A percentile compares a stretch with the other conserved stretches of the same genome.
Evolutionary conservation across 2,113 vertebrate species (phyloP).

Genomic region (Grammomys dolichurus): DNA sequence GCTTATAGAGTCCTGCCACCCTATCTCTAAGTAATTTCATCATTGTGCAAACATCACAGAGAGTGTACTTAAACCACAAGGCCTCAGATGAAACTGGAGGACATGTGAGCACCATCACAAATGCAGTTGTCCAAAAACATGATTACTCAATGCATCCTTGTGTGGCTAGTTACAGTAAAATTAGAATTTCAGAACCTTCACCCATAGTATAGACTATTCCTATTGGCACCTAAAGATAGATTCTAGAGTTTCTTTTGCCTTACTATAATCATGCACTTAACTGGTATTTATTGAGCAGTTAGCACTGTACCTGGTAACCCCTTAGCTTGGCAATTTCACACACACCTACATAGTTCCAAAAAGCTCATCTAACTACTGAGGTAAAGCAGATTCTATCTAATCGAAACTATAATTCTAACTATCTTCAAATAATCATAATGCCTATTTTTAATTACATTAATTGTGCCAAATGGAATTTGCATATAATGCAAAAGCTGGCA

Average conservation of each 20-base stretch:
- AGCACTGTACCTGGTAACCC: neutral
- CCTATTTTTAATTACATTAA: neutral
- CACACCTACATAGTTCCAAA: neutral
- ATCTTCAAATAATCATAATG: neutral
- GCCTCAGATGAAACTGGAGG: neutral
- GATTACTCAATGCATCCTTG: neutral
- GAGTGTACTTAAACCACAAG: neutral
- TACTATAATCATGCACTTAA: constrained; percentile 5
- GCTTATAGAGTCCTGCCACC: constrained; percentile 15
- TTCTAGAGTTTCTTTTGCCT: constrained; percentile 16
- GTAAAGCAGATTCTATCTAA: constrained; percentile 33
- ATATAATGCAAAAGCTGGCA: constrained; percentile 34
- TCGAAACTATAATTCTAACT: constrained; percentile 6
- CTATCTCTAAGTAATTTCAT: neutral
- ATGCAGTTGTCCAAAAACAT: neutral
- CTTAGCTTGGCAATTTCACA: neutral
- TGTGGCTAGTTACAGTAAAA: neutral
- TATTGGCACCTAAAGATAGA: constrained; percentile 22
- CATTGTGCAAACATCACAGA: neutral
- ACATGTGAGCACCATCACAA: neutral
- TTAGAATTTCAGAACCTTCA: constrained; percentile 45
- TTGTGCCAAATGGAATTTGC: constrained; percentile 48
- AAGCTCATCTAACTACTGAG: neutral
- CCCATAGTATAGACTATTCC: neutral
- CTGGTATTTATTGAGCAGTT: neutral